Conservation (phyloP, 2,113 vertebrate species). For the Sinosuthora webbiana region DNA sequence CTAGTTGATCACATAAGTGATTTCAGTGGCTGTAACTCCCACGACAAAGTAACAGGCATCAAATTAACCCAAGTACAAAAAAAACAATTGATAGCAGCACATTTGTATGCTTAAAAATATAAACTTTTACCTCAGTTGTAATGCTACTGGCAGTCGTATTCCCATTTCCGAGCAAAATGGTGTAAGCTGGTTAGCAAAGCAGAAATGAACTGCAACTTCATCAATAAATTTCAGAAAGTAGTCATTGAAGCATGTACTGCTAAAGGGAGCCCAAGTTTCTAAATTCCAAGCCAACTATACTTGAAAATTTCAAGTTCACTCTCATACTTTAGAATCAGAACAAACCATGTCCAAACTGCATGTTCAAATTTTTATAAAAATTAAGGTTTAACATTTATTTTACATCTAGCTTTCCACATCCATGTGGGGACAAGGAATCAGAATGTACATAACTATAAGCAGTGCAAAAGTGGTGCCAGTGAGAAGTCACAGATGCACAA, state of each 20-base stretch:
- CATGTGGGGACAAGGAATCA: conserved; percentile 69
- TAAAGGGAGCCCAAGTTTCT: neutral
- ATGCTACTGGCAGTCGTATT: neutral
- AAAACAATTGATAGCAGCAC: neutral
- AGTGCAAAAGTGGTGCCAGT: conserved; percentile 73
- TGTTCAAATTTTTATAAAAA: conserved; percentile 77
- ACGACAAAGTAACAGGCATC: neutral
- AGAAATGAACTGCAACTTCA: neutral
- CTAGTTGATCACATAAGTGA: neutral
- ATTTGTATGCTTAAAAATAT: neutral
- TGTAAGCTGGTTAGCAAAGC: neutral
- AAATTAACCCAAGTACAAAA: neutral
- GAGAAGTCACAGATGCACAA: conserved; percentile 70
- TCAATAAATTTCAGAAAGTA: neutral
- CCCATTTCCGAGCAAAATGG: neutral
- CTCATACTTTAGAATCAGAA: conserved; percentile 59
- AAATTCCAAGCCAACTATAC: neutral
- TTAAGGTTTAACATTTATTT: conserved; percentile 81
- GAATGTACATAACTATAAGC: conserved; percentile 75
- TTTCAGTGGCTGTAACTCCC: neutral
- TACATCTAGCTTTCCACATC: conserved; percentile 78
- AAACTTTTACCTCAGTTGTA: neutral
- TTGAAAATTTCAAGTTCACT: conserved; percentile 32
- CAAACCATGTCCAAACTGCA: conserved; percentile 76
- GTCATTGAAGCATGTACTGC: neutral